A percentile compares a stretch with the other conserved stretches of the same genome.
Evolutionary conservation across 2,113 vertebrate genomes (phyloP).

Genomic region (Phaethornis superciliosus): DNA sequence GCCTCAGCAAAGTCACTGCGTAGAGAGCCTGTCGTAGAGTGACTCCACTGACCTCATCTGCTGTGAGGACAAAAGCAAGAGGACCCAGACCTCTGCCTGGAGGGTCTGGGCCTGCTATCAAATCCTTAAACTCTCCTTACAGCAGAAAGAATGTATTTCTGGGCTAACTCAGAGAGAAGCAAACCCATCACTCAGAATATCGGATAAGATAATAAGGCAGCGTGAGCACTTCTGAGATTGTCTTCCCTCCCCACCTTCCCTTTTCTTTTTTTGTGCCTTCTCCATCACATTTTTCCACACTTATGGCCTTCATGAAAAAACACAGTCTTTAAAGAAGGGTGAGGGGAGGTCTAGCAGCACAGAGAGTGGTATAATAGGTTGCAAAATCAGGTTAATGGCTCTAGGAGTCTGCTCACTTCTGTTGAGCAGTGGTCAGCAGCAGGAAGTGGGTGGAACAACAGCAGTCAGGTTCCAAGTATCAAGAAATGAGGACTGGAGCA

Average conservation of each 20-base stretch:
- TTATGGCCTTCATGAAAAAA: neutral
- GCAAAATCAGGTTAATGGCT: neutral
- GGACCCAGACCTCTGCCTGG: neutral
- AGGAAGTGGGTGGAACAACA: neutral
- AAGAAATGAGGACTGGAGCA: neutral
- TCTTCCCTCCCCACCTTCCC: no score
- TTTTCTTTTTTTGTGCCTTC: neutral
- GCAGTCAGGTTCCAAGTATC: neutral
- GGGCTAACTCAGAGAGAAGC: neutral
- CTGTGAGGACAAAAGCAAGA: neutral
- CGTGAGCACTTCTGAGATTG: neutral
- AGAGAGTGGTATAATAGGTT: neutral
- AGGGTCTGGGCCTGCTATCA: neutral
- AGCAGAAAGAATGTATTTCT: neutral
- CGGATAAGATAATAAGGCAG: neutral
- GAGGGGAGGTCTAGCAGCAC: neutral
- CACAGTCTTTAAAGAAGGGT: neutral
- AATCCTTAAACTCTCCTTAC: neutral
- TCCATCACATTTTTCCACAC: neutral
- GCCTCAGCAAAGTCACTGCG: neutral
- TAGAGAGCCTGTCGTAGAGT: rapidly evolving
- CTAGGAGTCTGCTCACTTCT: no score
- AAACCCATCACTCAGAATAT: neutral
- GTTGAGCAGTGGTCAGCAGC: no score
- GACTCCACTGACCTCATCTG: neutral